A percentile compares a stretch with the other conserved stretches of the same genome.
These are phyloP conservation scores for Leptarthrus brevirostris DNA, from an alignment of 2,888 invertebrate species.

Conservation along the genomic window DNA sequence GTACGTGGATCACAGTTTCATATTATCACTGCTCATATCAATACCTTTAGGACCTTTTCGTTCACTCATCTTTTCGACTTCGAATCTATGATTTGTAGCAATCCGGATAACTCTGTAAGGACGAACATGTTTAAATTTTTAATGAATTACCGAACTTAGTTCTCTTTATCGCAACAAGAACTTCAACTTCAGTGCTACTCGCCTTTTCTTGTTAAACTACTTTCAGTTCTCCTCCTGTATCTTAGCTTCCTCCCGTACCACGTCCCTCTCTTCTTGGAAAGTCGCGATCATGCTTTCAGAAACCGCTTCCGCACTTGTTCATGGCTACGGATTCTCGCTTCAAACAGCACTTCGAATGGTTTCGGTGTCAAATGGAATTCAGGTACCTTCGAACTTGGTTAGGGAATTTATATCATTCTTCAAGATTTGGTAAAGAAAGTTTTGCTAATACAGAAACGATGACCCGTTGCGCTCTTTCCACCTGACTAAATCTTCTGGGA, in stretches of 20 bases:
- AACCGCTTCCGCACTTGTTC: constrained; percentile 1
- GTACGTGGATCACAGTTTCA: not conserved
- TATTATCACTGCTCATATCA: not conserved
- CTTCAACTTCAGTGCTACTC: constrained; percentile 29
- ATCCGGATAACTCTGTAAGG: constrained; percentile 16
- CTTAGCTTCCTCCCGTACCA: constrained; percentile 44
- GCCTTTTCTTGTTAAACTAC: constrained; percentile 32
- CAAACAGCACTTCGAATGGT: constrained; percentile 53
- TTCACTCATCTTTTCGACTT: not conserved
- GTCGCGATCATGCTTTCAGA: constrained; percentile 15
- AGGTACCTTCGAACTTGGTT: constrained; percentile 34
- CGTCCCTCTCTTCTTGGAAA: constrained; percentile 28
- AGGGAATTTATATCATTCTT: constrained; percentile 47
- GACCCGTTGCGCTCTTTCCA: constrained; percentile 41
- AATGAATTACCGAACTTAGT: constrained; percentile 48
- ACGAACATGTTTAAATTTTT: constrained; percentile 50
- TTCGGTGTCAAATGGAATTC: constrained; percentile 50
- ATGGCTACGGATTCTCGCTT: constrained; percentile 47
- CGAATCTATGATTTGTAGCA: not conserved
- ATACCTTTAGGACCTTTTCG: not conserved
- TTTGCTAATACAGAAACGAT: constrained; percentile 51
- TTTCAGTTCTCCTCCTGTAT: constrained; percentile 48
- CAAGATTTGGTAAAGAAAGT: constrained; percentile 49
- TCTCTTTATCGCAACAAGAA: constrained; percentile 48
- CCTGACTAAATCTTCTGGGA: constrained; percentile 47